phyloP scores from a whole-genome alignment of 2,797 vertebrate species.

The Jordanella pulchra region DNA sequence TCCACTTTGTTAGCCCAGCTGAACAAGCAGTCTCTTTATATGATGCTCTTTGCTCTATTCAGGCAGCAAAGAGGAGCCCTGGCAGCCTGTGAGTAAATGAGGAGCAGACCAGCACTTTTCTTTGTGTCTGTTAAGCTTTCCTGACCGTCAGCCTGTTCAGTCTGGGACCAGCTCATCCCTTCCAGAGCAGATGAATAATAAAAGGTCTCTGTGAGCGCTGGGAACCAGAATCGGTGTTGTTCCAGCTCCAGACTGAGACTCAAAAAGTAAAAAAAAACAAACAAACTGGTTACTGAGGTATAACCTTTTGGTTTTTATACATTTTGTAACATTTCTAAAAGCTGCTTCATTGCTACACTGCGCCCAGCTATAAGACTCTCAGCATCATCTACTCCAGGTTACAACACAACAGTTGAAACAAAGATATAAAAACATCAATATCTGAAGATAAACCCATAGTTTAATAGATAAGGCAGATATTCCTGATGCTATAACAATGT shows the following conservation, averaged over 20 bases:
- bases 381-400: neutral
- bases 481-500: too few relatives aligned
- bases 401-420: neutral
- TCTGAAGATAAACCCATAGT: neutral
- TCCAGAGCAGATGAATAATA: conserved; percentile 47
- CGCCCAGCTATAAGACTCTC: neutral
- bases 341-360: neutral
- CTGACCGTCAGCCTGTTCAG: conserved; percentile 47
- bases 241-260: conserved; percentile 5
- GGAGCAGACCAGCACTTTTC: conserved; percentile 60
- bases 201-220: conserved; percentile 49
- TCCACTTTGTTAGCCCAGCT: neutral
- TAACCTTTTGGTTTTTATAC: neutral
- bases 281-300: neutral
- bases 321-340: neutral
- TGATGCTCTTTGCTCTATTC: conserved; percentile 39
- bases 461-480: too few relatives aligned
- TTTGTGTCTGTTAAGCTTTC: conserved; percentile 71
- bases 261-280: conserved; percentile 13
- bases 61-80: conserved; percentile 47
- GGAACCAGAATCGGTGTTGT: conserved; percentile 37
- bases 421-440: neutral
- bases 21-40: conserved; percentile 40
- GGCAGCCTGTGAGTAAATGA: conserved; percentile 44
- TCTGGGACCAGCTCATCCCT: conserved; percentile 51